A percentile compares a stretch with the other conserved stretches of the same genome.
These are phyloP conservation scores for Pluvialis apricaria DNA, from an alignment of 2,113 vertebrate species.

Conservation along the genomic window DNA sequence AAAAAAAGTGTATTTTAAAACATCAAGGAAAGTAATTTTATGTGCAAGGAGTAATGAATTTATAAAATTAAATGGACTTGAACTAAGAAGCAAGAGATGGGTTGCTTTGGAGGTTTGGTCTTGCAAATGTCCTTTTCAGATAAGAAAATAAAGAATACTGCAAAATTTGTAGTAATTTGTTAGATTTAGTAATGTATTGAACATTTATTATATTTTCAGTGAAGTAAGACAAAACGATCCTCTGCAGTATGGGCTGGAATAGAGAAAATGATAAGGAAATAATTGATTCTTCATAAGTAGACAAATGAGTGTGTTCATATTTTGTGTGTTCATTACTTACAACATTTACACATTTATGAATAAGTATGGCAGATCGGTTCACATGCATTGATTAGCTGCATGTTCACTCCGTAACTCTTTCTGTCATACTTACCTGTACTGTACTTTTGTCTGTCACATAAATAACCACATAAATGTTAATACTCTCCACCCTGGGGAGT, in stretches of 20 bases:
- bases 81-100: neutral
- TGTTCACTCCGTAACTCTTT: slow-evolving; percentile 47
- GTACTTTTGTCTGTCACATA: neutral
- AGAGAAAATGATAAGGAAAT: slow-evolving; percentile 57
- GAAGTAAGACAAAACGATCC: slow-evolving; percentile 62
- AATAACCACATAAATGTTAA: neutral
- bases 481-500: neutral
- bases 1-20: neutral
- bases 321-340: slow-evolving; percentile 71
- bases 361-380: slow-evolving; percentile 52
- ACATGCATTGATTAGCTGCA: slow-evolving; percentile 39
- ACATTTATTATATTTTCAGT: slow-evolving; percentile 63
- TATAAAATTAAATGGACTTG: slow-evolving; percentile 10
- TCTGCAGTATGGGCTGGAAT: slow-evolving; percentile 6
- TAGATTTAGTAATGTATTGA: slow-evolving; percentile 55
- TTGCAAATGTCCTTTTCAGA: neutral
- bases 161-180: slow-evolving; percentile 48
- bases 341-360: slow-evolving; percentile 63
- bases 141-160: slow-evolving; percentile 2
- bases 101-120: neutral
- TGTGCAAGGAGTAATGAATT: neutral
- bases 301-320: slow-evolving; percentile 62
- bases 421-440: slow-evolving; percentile 50
- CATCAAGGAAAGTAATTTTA: neutral
- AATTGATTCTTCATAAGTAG: slow-evolving; percentile 66